Conservation (phyloP, 1,140 invertebrate genomes). For the Scaptomyza hsui region DNA sequence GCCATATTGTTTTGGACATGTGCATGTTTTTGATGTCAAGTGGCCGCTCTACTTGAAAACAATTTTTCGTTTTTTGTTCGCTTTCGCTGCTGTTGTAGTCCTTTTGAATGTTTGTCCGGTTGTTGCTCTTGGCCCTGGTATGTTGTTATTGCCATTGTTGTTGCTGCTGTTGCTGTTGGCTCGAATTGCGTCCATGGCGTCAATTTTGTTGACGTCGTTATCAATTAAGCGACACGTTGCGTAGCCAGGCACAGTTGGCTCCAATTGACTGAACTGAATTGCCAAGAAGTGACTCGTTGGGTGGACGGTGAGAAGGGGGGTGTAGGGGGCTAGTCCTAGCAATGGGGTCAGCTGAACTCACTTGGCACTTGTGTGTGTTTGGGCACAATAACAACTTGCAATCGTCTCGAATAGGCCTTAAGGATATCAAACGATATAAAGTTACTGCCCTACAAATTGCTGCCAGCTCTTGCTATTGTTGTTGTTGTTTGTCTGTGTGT, state of each 20-base stretch:
- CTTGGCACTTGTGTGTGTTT: constrained; percentile 6
- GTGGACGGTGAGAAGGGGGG: neutral
- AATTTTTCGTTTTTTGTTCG: constrained; percentile 49
- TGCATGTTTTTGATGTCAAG: constrained; percentile 77
- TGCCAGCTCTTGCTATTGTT: constrained; percentile 12
- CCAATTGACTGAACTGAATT: constrained; percentile 66
- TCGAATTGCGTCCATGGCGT: constrained; percentile 65
- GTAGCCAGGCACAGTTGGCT: constrained; percentile 69
- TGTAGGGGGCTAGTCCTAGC: neutral
- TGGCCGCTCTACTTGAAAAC: constrained; percentile 72
- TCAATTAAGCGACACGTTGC: constrained; percentile 78
- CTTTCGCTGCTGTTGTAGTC: constrained; percentile 16
- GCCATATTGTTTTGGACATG: constrained; percentile 77
- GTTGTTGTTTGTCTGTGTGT: neutral
- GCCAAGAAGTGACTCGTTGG: constrained; percentile 22
- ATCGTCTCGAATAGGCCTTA: constrained; percentile 42
- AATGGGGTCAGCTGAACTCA: constrained; percentile 47
- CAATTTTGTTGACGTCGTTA: constrained; percentile 79
- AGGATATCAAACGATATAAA: constrained; percentile 35
- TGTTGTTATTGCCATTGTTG: constrained; percentile 29
- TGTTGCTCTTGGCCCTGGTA: constrained; percentile 33
- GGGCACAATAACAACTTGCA: constrained; percentile 65
- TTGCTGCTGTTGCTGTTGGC: constrained; percentile 38
- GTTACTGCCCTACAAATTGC: constrained; percentile 61
- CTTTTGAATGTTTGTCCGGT: constrained; percentile 44